Evolutionary conservation across 2,797 vertebrate genomes (phyloP).

Genomic region (Labroides dimidiatus): DNA sequence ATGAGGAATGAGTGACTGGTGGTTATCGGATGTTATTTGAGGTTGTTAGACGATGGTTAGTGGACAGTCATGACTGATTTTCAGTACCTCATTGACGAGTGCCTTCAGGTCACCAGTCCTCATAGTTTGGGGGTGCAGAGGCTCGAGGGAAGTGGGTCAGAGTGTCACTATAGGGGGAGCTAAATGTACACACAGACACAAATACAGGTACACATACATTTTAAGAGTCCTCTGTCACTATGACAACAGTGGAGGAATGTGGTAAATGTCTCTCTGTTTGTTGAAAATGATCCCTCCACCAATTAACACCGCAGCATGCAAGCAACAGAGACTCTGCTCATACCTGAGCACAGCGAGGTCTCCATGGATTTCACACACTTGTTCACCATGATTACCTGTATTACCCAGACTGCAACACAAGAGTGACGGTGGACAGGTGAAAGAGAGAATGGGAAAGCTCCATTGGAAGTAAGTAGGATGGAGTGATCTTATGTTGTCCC

Average conservation of each 20-base stretch:
- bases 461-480: constrained; percentile 15
- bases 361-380: constrained; percentile 85
- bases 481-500: constrained; percentile 22
- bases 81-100: constrained; percentile 69
- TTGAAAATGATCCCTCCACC: constrained; percentile 45
- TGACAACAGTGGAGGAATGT: constrained; percentile 22
- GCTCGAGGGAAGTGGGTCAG: constrained; percentile 83
- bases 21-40: constrained; percentile 23
- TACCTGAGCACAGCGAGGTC: constrained; percentile 90
- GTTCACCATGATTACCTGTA: constrained; percentile 90
- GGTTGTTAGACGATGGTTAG: constrained; percentile 26
- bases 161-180: constrained; percentile 80
- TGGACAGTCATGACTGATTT: constrained; percentile 6
- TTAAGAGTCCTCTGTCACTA: constrained; percentile 17
- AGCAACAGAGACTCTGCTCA: constrained; percentile 53
- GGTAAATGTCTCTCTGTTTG: neutral
- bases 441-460: constrained; percentile 25
- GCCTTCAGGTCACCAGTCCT: constrained; percentile 78
- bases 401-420: constrained; percentile 88
- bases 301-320: constrained; percentile 49
- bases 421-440: constrained; percentile 49
- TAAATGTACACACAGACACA: constrained; percentile 54
- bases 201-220: constrained; percentile 25
- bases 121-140: constrained; percentile 77
- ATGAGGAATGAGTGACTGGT: constrained; percentile 12